A percentile compares a stretch with the other conserved stretches of the same genome.
Evolutionary conservation across 2,888 invertebrate genomes (phyloP).

Genomic region (Agriopis aurantiaria): DNA sequence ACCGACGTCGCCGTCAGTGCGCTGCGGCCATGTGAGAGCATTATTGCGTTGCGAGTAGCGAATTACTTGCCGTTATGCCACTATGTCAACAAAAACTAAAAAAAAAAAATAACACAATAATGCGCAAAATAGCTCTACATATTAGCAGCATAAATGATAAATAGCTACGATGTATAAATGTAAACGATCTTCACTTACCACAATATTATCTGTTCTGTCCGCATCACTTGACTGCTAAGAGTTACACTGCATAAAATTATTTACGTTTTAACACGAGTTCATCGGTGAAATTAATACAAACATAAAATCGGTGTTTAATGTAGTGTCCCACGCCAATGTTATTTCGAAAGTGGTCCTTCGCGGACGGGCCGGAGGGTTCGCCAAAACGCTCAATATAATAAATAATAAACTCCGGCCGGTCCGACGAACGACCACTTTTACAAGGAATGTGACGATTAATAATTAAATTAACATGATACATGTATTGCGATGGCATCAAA

Average conservation of each 20-base stretch:
- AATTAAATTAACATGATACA: conserved; percentile 57
- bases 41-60: conserved; percentile 60
- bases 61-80: conserved; percentile 76
- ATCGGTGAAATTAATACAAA: conserved; percentile 46
- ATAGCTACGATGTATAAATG: conserved; percentile 37
- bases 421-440: conserved; percentile 61
- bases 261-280: conserved; percentile 45
- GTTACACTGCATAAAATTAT: conserved; percentile 49
- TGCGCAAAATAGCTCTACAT: conserved; percentile 51
- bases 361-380: conserved; percentile 15
- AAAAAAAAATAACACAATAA: conserved; percentile 55
- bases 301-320: conserved; percentile 44
- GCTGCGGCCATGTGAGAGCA: conserved; percentile 63
- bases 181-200: conserved; percentile 43
- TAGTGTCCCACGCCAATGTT: conserved; percentile 47
- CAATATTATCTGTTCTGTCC: conserved; percentile 21
- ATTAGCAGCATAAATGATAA: conserved; percentile 41
- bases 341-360: conserved; percentile 42
- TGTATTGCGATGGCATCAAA: conserved; percentile 58
- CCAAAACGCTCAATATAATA: neutral
- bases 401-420: conserved; percentile 30
- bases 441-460: conserved; percentile 57
- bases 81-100: conserved; percentile 72
- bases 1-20: conserved; percentile 50
- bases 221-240: conserved; percentile 48